phyloP scores from a whole-genome alignment of 1,140 invertebrate species.

The Apis dorsata region DNA sequence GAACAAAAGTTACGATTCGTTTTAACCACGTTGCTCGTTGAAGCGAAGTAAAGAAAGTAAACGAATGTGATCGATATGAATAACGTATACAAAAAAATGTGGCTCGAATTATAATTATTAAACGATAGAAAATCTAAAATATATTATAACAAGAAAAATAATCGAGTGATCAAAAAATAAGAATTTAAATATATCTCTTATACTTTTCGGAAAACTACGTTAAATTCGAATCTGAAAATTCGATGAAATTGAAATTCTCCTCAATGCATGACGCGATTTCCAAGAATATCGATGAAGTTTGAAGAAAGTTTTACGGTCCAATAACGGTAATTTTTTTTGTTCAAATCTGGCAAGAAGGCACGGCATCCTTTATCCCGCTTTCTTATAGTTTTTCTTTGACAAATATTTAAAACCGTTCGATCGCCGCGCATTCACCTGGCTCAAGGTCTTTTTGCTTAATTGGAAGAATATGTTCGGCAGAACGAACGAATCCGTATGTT shows the following conservation, averaged over 20 bases:
- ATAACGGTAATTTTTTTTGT: background rate
- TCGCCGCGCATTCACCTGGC: constrained; percentile 86
- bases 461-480: constrained; percentile 88
- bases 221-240: background rate
- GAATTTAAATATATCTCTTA: background rate
- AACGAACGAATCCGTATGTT: constrained; percentile 92
- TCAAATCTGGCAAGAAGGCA: background rate
- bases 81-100: no score
- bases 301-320: background rate
- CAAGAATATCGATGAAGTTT: background rate
- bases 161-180: background rate
- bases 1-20: background rate
- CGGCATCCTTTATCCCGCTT: background rate
- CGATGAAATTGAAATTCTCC: background rate
- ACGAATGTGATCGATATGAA: no score
- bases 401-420: constrained; percentile 82
- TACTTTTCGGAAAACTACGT: no score
- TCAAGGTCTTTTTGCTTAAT: constrained; percentile 90
- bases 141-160: background rate
- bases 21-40: no score
- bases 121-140: background rate
- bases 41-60: no score
- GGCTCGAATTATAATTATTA: no score
- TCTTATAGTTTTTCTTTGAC: background rate
- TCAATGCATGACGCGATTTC: background rate